Evolutionary conservation across 2,797 vertebrate genomes (phyloP).

Genomic region (Cirrhinus molitorella): DNA sequence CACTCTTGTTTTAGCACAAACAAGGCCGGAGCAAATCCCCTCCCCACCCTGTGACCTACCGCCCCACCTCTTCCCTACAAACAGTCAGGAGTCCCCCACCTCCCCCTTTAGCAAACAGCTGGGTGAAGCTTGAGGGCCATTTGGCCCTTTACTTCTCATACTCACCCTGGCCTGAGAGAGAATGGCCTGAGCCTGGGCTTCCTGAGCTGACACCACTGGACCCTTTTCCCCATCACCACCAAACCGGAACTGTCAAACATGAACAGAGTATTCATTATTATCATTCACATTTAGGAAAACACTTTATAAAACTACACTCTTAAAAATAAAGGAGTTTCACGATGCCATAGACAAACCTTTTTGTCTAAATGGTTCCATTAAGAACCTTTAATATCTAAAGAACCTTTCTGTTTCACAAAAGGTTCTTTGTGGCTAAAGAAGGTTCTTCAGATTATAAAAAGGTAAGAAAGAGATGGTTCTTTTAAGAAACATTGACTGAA

Average conservation of each 20-base stretch:
- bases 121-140: constrained; percentile 28
- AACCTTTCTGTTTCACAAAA: no score
- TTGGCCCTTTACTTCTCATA: constrained; percentile 45
- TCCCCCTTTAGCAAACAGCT: constrained; percentile 32
- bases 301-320: not conserved
- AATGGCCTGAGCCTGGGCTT: constrained; percentile 98
- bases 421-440: no score
- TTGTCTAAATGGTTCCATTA: no score
- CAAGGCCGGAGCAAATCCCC: constrained; percentile 60
- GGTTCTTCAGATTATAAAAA: no score
- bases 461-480: no score
- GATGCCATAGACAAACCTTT: no score
- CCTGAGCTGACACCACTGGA: constrained; percentile 92
- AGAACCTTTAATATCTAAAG: no score
- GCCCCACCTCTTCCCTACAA: constrained; percentile 4
- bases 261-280: constrained; percentile 18
- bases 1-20: constrained; percentile 72
- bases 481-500: no score
- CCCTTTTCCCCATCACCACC: constrained; percentile 94
- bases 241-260: constrained; percentile 88
- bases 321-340: no score
- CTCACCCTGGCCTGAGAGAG: constrained; percentile 97
- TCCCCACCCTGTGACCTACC: constrained; percentile 5
- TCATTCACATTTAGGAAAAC: not conserved
- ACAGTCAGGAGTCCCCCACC: constrained; percentile 20